These are phyloP conservation scores for Solenodon paradoxus DNA, from an alignment of 2,113 vertebrate species.

Conservation along the genomic window DNA sequence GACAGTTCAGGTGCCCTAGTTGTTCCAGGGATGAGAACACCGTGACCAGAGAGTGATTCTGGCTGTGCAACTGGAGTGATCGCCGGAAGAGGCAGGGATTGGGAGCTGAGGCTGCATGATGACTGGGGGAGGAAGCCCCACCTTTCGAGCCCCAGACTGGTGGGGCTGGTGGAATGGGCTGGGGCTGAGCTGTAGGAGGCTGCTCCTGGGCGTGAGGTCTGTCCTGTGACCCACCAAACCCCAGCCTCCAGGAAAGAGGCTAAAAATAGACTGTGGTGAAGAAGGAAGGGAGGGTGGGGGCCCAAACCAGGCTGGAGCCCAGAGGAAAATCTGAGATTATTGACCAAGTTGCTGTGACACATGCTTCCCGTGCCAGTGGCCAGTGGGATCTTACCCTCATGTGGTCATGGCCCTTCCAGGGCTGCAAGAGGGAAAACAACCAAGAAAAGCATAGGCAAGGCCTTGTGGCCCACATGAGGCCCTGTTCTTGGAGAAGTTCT, in stretches of 20 bases:
- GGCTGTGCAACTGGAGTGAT: not conserved
- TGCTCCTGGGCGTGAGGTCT: conserved; percentile 57
- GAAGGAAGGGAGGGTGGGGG: conserved; percentile 27
- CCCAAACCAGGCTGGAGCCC: conserved; percentile 38
- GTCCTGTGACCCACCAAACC: conserved; percentile 70
- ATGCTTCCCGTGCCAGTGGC: conserved; percentile 55
- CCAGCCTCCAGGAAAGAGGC: conserved; percentile 73
- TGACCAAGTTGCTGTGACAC: conserved; percentile 47
- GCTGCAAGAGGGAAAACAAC: not conserved
- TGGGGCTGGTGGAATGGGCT: not conserved
- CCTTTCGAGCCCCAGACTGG: not conserved
- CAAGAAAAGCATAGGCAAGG: not conserved
- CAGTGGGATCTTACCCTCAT: not conserved
- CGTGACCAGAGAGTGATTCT: not conserved
- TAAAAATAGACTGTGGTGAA: conserved; percentile 74
- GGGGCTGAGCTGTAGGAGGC: conserved; percentile 38
- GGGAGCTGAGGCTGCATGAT: not conserved
- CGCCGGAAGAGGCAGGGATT: not conserved
- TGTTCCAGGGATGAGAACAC: not conserved
- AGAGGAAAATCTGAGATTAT: conserved; percentile 69
- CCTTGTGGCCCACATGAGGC: not conserved
- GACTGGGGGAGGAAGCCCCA: not conserved
- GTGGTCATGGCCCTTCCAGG: not conserved
- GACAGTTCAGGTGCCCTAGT: not conserved
- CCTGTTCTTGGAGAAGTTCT: not conserved